Evolutionary conservation across 2,797 vertebrate genomes (phyloP).

Genomic region (Smutsia gigantea): DNA sequence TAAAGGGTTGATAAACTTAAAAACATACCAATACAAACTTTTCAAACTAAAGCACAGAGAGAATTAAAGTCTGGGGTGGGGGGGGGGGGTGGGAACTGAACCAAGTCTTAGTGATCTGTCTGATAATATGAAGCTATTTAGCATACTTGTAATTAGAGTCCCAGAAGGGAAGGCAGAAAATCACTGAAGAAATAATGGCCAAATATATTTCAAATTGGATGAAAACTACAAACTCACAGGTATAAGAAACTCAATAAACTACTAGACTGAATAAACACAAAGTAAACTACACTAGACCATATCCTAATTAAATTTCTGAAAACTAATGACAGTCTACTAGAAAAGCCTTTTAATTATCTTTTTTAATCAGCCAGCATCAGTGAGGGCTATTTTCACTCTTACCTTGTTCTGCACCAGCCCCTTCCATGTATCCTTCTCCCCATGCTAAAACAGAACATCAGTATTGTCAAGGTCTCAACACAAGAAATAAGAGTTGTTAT

Average conservation of each 20-base stretch:
- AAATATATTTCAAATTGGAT: constrained; percentile 3
- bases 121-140: background rate
- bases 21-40: background rate
- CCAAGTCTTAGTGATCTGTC: background rate
- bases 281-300: background rate
- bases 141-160: background rate
- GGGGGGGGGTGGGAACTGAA: background rate
- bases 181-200: background rate
- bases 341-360: background rate
- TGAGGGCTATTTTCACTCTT: constrained; percentile 2
- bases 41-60: background rate
- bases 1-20: background rate
- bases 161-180: background rate
- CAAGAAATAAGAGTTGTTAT: background rate
- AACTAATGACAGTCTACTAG: background rate
- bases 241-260: background rate
- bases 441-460: background rate
- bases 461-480: background rate
- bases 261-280: background rate
- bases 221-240: constrained; percentile 8
- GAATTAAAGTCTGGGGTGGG: background rate
- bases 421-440: background rate
- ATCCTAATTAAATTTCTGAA: background rate
- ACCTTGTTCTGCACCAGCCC: background rate
- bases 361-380: background rate